Evolutionary conservation across 2,113 vertebrate species (phyloP), one percentile per base, ranked within the genome.

Genomic region (Catharus bicknelli): DNA sequence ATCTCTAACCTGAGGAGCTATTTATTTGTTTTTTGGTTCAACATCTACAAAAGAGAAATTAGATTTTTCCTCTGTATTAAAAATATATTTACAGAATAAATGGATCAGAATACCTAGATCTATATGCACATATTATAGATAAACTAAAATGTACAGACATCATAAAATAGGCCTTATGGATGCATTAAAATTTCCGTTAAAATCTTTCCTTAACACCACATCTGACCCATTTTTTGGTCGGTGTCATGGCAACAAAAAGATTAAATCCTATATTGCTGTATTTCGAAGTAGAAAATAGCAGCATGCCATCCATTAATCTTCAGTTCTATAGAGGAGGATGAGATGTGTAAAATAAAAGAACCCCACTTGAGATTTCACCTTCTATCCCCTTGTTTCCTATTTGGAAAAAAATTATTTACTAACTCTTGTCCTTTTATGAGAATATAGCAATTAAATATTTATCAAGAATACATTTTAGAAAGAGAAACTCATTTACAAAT

Each of bases 241-340:
- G 59, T 92, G 94, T 86, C 94, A 95, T 90, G 80, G 79, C 79
- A 96, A 93, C 91, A 91, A 74, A 91, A 91, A 83, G 85, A 93
- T 90, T 94, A 85, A 93, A 86, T 95, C 94, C 59, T 83, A 36
- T 95, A 86, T 90, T 95, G 88, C 79, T 91, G 47, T 77, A 83
- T 88, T 94, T 90, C 1, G 2, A 93, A 90, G 73, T 59, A 93
- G 88, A 86, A 96, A 95, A 95, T 70, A 91, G 64, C 76, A 95
- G 51, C 70, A 82, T 87, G 29, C 58, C 59, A 93, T 83, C 79
- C 55, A 88, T 86, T 88, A 93, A 86, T 91, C 59, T 86, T 86
- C 2, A 0, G 36, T 59, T 77, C 57, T 88, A 45, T 57, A 92
- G 61, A 82, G 48, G 17, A 92, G 19, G 36, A 89, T 26, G 14